Evolutionary conservation across 2,113 vertebrate species (phyloP), one percentile per base, ranked within the genome.

Genomic region (Phocoena sinus): DNA sequence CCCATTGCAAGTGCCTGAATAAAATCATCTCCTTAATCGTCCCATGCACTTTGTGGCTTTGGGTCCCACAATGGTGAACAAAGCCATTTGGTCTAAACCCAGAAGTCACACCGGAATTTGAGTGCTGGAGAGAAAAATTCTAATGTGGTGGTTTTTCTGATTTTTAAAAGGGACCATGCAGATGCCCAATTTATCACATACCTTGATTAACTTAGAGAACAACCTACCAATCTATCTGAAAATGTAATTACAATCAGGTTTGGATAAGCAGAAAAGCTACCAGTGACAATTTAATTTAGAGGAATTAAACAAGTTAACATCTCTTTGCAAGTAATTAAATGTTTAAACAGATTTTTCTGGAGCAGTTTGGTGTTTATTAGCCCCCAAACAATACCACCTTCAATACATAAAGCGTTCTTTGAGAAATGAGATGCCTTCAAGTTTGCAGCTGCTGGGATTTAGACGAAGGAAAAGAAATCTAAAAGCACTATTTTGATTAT

Each of bases 321-420:
- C 53, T 82, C 89, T 67, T 91, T 92, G 95, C 56, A 97, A 97
- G 92, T 38, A 93, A 97, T 13, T 33, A 71, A 90, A 88, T 58
- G 93, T 77, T 77, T 97, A 96, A 98, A 93, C 95, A 95, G 97
- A 89, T 82, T 86, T 50, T 98, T 95, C 96, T 93, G 26, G 85
- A 96, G 93, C 94, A 91, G 68, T 89, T 97, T 96, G 93, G 74
- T 93, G 94, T 93, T 98, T 98, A 96, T 96, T 95, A 91, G 96
- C 81, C 96, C 93, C 89, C 94, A 96, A 94, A 92, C 92, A 91
- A 3, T 28, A 41, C 94, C 38, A 95, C 94, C 94, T 65, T 95
- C 67, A 89, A 89, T 81, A 92, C 67, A 62, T 53, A 94, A 18
- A 36, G 33, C 50, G 26, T 67, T 21, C 88, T 82, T 31, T 23